Evolutionary conservation across 2,888 invertebrate species (phyloP).

Genomic region (Drosophila ezoana): DNA sequence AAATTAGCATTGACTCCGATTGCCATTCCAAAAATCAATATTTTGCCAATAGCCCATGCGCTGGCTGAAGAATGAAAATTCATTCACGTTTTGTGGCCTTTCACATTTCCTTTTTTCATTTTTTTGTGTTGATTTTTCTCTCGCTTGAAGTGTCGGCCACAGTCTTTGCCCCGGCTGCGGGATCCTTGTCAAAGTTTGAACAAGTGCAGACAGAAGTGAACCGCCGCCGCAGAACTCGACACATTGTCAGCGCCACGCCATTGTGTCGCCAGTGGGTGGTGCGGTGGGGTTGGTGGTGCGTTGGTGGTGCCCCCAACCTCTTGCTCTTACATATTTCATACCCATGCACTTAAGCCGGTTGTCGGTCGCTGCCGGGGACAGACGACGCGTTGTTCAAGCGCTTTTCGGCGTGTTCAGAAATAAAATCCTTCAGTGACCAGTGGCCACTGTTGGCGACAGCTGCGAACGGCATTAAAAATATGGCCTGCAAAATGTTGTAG

Average conservation of each 20-base stretch:
- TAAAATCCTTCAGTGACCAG: constrained; percentile 33
- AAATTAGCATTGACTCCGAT: constrained; percentile 20
- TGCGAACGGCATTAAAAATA: constrained; percentile 41
- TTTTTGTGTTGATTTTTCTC: neutral
- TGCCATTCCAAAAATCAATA: constrained; percentile 34
- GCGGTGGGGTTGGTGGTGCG: neutral
- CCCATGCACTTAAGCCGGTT: constrained; percentile 26
- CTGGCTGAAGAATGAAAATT: constrained; percentile 5
- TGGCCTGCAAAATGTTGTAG: constrained; percentile 25
- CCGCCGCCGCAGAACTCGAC: constrained; percentile 34
- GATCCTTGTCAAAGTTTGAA: constrained; percentile 52
- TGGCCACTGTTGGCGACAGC: constrained; percentile 30
- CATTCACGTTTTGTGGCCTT: constrained; percentile 11
- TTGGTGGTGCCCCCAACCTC: neutral
- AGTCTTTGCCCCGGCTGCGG: constrained; percentile 21
- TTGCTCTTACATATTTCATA: constrained; percentile 11
- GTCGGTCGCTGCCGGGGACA: constrained; percentile 36
- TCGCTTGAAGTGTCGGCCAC: constrained; percentile 25
- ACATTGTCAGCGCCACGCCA: constrained; percentile 33
- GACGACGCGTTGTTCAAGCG: constrained; percentile 22
- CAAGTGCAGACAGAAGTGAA: constrained; percentile 31
- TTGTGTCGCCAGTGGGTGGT: constrained; percentile 14
- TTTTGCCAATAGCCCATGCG: constrained; percentile 4
- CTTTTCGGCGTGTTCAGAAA: constrained; percentile 14
- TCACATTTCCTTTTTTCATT: neutral